phyloP scores from a whole-genome alignment of 2,888 invertebrate species.

The Fissipunctia ypsillon region DNA sequence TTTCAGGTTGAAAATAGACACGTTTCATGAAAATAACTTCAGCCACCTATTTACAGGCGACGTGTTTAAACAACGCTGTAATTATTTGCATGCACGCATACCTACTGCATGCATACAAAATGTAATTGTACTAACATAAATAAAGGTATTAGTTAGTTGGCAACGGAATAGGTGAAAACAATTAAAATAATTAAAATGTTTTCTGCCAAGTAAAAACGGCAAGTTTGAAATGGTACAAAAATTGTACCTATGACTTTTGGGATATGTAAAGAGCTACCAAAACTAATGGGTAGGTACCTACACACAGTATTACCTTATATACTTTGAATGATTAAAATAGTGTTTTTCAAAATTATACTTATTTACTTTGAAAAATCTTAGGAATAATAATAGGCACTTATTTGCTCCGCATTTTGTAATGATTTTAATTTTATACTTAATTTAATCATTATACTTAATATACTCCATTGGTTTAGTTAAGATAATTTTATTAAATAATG shows the following conservation, averaged over 20 bases:
- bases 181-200: not conserved
- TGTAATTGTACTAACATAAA: conserved; percentile 1
- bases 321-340: not conserved
- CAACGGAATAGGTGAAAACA: not conserved
- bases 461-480: too few relatives aligned
- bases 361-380: too few relatives aligned
- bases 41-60: conserved; percentile 38
- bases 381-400: not conserved
- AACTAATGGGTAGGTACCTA: not conserved
- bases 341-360: too few relatives aligned
- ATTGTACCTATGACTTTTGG: not conserved
- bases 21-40: conserved; percentile 35
- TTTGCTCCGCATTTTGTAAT: not conserved
- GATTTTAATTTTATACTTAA: not conserved
- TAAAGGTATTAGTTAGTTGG: not conserved
- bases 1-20: conserved; percentile 41
- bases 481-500: too few relatives aligned
- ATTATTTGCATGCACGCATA: conserved; percentile 37
- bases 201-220: not conserved
- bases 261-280: not conserved
- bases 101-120: not conserved
- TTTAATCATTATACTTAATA: too few relatives aligned
- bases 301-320: not conserved
- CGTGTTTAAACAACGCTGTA: conserved; percentile 4
- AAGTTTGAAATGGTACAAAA: not conserved